Base-by-base conservation (phyloP, 2,888 invertebrate genomes). In the Lysandra bellargus region DNA sequence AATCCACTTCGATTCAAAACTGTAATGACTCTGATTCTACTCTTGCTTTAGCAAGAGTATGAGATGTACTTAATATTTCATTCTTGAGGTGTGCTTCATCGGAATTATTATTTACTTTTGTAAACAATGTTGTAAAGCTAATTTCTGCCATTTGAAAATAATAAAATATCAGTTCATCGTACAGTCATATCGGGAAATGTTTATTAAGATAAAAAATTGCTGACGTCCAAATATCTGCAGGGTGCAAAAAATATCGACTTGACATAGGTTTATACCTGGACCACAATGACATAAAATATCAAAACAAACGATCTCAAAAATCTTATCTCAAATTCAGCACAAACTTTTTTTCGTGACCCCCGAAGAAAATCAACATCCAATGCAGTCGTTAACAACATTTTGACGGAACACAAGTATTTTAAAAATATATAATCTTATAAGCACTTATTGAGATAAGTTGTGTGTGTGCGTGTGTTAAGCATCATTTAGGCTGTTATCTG, bases 171-270 rank as follows among this genome's bases (percentile, higher is more conserved):
- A 9, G 33, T 37, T 33, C 4, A 69, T 37, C 1, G 1, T 69
- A 69, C 33, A 17, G 12, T 69, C 17, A 37, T 3, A 69, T 30
- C 33, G 4, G 30, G 4, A 69, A 69, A 69, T 69, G 12, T 64
- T 64, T 61, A 64, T 64, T 7, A 12, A 12, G 12, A 30, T 23
- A 33, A 64, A 64, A 4, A 64, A 23, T 12, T 33, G 33, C 69
- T 69, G 69, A 33, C 69, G 14, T 33, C 33, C 33, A 69, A 69
- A 17, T 33, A 14, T 33, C 69, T 69, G 1, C 73, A 84, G 6
- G 69, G 33, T 37, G 14, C 17, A 69, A 69, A 69, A 69, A 69
- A 14, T 17, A 33, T 14, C 30, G 9, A 37, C 30, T 30, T 69
- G 64, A 69, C 69, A 14, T 69, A 69, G 69, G 69, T 69, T 69